Evolutionary conservation across 2,797 vertebrate genomes (phyloP), one percentile per base, ranked within the genome.

Genomic region (Dermochelys coriacea): DNA sequence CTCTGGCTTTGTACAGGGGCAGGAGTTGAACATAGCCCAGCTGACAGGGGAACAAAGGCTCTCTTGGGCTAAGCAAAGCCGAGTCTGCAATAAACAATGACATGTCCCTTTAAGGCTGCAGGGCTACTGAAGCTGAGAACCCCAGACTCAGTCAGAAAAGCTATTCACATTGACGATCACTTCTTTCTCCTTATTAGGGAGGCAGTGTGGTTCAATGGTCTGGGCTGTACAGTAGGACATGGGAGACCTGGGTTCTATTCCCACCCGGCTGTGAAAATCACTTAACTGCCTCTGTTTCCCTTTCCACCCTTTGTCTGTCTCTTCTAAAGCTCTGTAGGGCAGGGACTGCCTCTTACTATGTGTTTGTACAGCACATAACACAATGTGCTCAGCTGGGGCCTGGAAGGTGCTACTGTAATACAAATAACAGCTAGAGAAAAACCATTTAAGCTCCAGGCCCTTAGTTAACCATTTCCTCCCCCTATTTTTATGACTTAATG

Each of bases 381-480:
- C 21, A 8, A 4, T 77, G 49, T 78, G 14, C 51, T 93, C 41
- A 10, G 2, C 3, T 37, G 71, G 25, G 90, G 59, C 83, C 47
- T 84, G 82, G 34, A 45, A 68, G n/a, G 9, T 92, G n/a, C n/a
- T 82, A 2, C 57, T 85, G 51, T 55, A 37, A 59, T 74, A 18
- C 51, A 61, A 87, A 27, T 12, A 57, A 84, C 37, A 81, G 57
- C 55, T 19, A 64, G 64, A 85, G 91, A 84, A 90, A 89, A 5
- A 8, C 2, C 34, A 0, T 8, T 8, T 45, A 31, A 54, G 51
- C n/a, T 54, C n/a, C 25, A 74, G 50, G 29, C 5, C 61, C 25
- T 84, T 6, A 29, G 25, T 88, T 81, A 83, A 86, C 61, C 64
- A 54, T 85, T 90, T 94, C 91, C 87, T 93, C 45, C 54, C 71